Conservation (phyloP, 2,888 invertebrate species). For the Phyllotreta cruciferae region DNA sequence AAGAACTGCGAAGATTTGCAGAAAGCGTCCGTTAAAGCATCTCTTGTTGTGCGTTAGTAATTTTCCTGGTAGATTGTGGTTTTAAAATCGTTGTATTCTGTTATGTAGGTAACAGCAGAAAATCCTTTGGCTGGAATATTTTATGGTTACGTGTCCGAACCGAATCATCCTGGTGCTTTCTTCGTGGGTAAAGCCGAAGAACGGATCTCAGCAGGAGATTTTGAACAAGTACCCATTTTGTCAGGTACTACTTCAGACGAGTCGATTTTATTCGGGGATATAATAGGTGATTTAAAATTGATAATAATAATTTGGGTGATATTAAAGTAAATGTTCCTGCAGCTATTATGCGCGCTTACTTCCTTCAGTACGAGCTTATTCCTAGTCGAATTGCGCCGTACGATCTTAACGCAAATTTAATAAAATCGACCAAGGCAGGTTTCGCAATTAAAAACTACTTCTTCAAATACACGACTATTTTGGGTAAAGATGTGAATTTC, state of each 20-base stretch:
- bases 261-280: conserved; percentile 2
- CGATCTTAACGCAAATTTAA: not conserved
- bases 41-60: not conserved
- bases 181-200: not conserved
- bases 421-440: not conserved
- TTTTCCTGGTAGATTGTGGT: not conserved
- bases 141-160: conserved; percentile 5
- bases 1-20: not conserved
- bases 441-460: not conserved
- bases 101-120: not conserved
- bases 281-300: not conserved
- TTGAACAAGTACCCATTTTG: conserved; percentile 1
- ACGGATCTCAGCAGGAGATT: conserved; percentile 2
- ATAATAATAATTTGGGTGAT: not conserved
- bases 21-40: not conserved
- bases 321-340: not conserved
- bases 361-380: not conserved
- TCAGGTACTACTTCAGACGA: conserved; percentile 4
- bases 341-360: not conserved
- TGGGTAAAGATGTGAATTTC: not conserved
- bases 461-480: not conserved
- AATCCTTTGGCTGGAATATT: conserved; percentile 1
- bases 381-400: not conserved
- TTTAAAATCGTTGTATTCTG: not conserved
- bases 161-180: not conserved